Percentiles rank a stretch among this genome's conserved stretches.
Evolutionary conservation across 2,888 invertebrate genomes (phyloP).

Genomic region (Drosophila rellima): DNA sequence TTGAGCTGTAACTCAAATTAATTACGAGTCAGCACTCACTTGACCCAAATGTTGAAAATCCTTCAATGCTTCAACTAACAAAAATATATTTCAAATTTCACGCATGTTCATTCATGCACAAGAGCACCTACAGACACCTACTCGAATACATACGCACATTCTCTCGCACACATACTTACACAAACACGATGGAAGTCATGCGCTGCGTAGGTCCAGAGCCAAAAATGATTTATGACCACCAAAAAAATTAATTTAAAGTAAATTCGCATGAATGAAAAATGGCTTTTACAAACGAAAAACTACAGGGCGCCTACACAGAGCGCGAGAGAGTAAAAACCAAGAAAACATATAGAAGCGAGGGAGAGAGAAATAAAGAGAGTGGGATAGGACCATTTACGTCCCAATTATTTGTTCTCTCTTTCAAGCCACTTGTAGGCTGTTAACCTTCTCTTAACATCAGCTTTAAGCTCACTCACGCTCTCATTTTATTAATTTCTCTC

Average conservation of each 20-base stretch:
- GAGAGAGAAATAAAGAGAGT: neutral
- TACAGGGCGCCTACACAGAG: constrained; percentile 63
- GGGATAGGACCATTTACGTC: neutral
- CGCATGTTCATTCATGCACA: constrained; percentile 64
- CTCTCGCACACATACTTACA: constrained; percentile 30
- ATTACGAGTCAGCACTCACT: constrained; percentile 30
- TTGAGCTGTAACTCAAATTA: neutral
- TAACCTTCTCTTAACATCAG: constrained; percentile 48
- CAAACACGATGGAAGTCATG: constrained; percentile 16
- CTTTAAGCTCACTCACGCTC: constrained; percentile 57
- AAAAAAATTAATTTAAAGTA: constrained; percentile 83
- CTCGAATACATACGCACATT: constrained; percentile 23
- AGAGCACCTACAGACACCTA: constrained; percentile 19
- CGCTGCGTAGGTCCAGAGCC: constrained; percentile 60
- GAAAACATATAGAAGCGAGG: constrained; percentile 6
- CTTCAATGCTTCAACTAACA: constrained; percentile 50
- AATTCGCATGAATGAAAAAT: constrained; percentile 84
- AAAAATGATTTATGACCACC: constrained; percentile 81
- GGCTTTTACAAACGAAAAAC: constrained; percentile 80
- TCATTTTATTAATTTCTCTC: constrained; percentile 5
- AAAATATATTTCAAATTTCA: constrained; percentile 45
- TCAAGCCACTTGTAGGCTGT: constrained; percentile 69
- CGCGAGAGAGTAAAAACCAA: constrained; percentile 13
- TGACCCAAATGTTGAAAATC: constrained; percentile 49
- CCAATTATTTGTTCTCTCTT: constrained; percentile 17